Evolutionary conservation across 2,888 invertebrate species (phyloP).

Genomic region (Prosopocoilus inquinatus): DNA sequence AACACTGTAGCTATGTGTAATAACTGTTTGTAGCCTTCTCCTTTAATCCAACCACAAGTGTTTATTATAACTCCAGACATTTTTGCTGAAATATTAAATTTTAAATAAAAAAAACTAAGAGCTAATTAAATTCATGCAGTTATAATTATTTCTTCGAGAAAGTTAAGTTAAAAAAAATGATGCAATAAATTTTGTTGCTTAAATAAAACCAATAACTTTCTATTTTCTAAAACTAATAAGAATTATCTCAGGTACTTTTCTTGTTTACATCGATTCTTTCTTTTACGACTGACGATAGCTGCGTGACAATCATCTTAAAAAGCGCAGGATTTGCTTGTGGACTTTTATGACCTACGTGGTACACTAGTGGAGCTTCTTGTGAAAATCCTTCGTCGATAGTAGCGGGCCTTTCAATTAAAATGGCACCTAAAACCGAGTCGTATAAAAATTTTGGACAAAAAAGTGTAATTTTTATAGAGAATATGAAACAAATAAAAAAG

Average conservation of each 20-base stretch:
- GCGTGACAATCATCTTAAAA: constrained; percentile 78
- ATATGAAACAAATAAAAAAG: no score
- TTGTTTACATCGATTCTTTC: constrained; percentile 84
- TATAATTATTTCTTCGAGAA: no score
- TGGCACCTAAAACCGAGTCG: constrained; percentile 58
- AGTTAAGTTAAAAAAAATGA: no score
- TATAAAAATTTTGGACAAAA: constrained; percentile 4
- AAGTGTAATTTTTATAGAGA: not conserved
- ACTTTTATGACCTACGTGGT: constrained; percentile 86
- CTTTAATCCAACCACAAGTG: constrained; percentile 97
- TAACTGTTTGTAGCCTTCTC: constrained; percentile 82
- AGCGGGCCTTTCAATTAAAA: constrained; percentile 89
- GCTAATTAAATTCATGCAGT: no score
- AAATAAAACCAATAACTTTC: not conserved
- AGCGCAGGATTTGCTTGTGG: constrained; percentile 77
- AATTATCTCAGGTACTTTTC: constrained; percentile 60
- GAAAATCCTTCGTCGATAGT: constrained; percentile 93
- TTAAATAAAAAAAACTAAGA: no score
- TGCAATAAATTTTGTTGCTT: not conserved
- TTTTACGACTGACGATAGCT: constrained; percentile 82
- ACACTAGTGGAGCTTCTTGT: constrained; percentile 88
- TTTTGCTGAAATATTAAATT: constrained; percentile 58
- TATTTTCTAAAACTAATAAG: not conserved
- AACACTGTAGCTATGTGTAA: constrained; percentile 89
- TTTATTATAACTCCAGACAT: constrained; percentile 92